Conservation (phyloP, 2,113 vertebrate genomes). For the Phrynosoma platyrhinos region DNA sequence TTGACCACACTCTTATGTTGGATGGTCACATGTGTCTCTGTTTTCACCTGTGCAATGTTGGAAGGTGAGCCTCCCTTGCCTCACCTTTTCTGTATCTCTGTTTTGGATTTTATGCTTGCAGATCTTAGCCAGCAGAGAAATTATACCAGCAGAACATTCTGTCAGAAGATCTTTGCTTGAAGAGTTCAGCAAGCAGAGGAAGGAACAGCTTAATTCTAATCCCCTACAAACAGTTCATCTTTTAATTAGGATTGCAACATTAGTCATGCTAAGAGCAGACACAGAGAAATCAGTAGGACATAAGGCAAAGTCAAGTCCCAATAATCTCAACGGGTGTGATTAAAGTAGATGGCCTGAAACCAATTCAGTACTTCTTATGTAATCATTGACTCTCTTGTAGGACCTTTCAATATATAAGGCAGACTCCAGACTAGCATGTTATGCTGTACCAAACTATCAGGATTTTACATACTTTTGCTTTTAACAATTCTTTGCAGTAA, state of each 20-base stretch:
- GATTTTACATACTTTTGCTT: neutral
- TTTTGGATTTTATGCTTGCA: no score
- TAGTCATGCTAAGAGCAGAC: neutral
- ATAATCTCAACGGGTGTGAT: neutral
- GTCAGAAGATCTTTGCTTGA: no score
- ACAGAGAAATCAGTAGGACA: neutral
- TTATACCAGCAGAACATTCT: no score
- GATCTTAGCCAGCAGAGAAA: no score
- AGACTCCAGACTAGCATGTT: neutral
- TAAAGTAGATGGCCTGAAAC: neutral
- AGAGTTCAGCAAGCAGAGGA: neutral
- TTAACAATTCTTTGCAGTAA: conserved; percentile 20
- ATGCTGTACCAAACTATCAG: neutral
- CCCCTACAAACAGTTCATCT: neutral
- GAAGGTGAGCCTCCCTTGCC: no score
- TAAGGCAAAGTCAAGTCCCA: neutral
- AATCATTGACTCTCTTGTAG: no score
- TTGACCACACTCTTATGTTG: no score
- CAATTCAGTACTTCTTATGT: neutral
- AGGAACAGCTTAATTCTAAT: no score
- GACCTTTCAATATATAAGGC: neutral
- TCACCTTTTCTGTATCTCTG: no score
- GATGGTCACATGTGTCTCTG: no score
- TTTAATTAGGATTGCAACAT: neutral
- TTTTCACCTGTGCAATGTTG: no score